These are phyloP conservation scores for Psittacara wagleri DNA, from an alignment of 2,113 vertebrate species.

Conservation along the genomic window DNA sequence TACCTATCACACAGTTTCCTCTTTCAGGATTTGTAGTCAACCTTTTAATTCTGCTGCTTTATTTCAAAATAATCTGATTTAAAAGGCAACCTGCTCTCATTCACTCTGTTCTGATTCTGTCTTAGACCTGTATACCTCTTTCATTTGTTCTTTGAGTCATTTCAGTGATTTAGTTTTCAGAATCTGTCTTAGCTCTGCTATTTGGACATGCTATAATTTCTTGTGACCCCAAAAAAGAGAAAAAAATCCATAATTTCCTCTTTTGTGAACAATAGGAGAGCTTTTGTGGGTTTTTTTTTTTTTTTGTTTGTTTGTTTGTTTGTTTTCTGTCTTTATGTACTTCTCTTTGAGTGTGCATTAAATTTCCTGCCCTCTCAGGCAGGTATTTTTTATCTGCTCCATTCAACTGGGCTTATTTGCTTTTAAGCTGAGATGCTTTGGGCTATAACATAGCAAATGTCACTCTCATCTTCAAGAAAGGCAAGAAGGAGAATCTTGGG, in stretches of 20 bases:
- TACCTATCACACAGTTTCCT: neutral
- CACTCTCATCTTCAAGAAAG: neutral
- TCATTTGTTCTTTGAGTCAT: neutral
- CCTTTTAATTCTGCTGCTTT: neutral
- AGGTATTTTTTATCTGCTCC: neutral
- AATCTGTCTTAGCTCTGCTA: neutral
- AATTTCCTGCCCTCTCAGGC: neutral
- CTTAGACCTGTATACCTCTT: neutral
- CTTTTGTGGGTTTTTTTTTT: neutral
- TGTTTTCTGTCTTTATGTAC: neutral
- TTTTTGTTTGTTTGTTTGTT: neutral
- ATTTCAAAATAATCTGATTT: neutral
- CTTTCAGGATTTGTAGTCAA: neutral
- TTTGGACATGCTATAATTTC: neutral
- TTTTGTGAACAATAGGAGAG: neutral
- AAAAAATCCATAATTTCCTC: neutral
- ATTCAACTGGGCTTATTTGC: neutral
- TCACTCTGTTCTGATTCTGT: neutral
- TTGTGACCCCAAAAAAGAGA: neutral
- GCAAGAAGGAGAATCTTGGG: neutral
- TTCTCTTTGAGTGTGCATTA: neutral
- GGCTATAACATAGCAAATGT: neutral
- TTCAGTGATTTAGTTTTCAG: neutral
- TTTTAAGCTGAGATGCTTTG: neutral
- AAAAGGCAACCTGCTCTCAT: neutral